Conservation (phyloP, 2,888 invertebrate genomes). For the Euspilapteryx auroguttella region DNA sequence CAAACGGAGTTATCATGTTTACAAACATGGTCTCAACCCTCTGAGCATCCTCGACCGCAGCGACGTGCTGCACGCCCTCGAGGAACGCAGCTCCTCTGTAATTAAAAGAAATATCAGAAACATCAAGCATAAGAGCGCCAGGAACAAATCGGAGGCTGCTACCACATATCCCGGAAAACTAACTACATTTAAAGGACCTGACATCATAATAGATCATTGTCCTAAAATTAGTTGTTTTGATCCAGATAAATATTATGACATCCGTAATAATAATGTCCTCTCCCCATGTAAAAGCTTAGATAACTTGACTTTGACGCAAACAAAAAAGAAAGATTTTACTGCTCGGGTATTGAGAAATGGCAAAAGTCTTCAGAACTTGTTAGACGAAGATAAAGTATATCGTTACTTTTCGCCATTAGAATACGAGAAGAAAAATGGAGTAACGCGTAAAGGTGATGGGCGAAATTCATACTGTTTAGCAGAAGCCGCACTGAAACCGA, state of each 20-base stretch:
- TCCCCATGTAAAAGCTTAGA: constrained; percentile 50
- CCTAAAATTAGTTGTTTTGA: constrained; percentile 39
- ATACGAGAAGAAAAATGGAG: constrained; percentile 17
- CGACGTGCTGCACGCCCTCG: constrained; percentile 32
- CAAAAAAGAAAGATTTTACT: constrained; percentile 17
- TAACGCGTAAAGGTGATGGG: constrained; percentile 20
- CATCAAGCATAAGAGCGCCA: constrained; percentile 35
- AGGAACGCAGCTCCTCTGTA: constrained; percentile 37
- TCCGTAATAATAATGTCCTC: constrained; percentile 38
- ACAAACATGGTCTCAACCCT: constrained; percentile 42
- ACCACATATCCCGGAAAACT: constrained; percentile 13
- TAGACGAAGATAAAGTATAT: constrained; percentile 32
- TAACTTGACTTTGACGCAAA: constrained; percentile 33
- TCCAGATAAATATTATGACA: constrained; percentile 33
- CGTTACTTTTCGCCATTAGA: constrained; percentile 26
- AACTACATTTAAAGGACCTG: constrained; percentile 25
- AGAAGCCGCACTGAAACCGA: constrained; percentile 26
- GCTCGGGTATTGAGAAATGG: constrained; percentile 28
- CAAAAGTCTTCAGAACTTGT: constrained; percentile 39
- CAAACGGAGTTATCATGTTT: constrained; percentile 53
- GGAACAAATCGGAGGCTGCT: constrained; percentile 22
- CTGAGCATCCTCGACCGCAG: constrained; percentile 26
- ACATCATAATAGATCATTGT: constrained; percentile 36
- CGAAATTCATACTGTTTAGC: constrained; percentile 41
- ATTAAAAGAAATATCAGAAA: constrained; percentile 46